phyloP scores from a whole-genome alignment of 2,113 vertebrate species.

The Ameiurus melas region DNA sequence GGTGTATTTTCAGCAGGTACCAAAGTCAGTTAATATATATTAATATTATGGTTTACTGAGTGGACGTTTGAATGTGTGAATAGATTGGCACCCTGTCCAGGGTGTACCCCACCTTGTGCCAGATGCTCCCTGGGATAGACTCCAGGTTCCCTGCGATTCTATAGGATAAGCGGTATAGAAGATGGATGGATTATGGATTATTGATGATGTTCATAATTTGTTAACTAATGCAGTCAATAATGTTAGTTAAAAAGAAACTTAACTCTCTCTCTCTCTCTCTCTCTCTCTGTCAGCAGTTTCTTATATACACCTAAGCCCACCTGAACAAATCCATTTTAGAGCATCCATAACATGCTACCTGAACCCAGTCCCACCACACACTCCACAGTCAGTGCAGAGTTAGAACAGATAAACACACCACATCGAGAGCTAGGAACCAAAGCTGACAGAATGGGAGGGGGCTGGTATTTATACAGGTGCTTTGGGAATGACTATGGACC shows the following conservation, averaged over 20 bases:
- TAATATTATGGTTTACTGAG: not conserved
- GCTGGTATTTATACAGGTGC: conserved; percentile 58
- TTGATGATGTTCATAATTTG: not conserved
- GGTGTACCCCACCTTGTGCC: too few relatives aligned
- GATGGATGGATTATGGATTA: not conserved
- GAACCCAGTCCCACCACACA: conserved; percentile 10
- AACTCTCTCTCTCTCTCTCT: not conserved
- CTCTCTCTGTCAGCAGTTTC: conserved; percentile 15
- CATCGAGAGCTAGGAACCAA: conserved; percentile 50
- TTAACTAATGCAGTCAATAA: not conserved
- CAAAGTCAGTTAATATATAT: not conserved
- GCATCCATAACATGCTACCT: conserved; percentile 16
- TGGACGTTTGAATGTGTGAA: too few relatives aligned
- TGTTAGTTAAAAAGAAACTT: not conserved
- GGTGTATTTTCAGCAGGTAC: not conserved
- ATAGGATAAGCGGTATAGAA: too few relatives aligned
- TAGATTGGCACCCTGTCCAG: too few relatives aligned
- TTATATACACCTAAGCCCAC: conserved; percentile 34
- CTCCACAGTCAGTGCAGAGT: not conserved
- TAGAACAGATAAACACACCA: conserved; percentile 45
- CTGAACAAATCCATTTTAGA: conserved; percentile 48
- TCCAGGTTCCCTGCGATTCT: too few relatives aligned
- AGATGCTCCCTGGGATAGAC: too few relatives aligned
- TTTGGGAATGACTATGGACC: conserved; percentile 33
- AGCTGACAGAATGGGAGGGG: conserved; percentile 26